Evolutionary conservation across 2,888 invertebrate species (phyloP).

Genomic region (Plusia festucae): DNA sequence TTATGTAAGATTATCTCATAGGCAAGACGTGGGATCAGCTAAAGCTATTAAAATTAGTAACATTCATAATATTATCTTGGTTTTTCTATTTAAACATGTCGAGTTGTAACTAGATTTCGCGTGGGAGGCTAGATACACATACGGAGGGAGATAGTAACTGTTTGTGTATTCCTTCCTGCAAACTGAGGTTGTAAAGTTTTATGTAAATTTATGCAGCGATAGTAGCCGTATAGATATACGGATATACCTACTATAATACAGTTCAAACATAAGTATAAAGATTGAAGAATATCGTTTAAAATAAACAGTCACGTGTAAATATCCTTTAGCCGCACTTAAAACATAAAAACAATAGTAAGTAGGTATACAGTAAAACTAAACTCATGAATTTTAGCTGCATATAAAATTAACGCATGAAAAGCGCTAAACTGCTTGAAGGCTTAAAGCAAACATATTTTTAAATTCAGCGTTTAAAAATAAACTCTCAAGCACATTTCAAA

Average conservation of each 20-base stretch:
- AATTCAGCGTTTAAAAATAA: slow-evolving; percentile 32
- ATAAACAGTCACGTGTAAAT: neutral
- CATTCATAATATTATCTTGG: neutral
- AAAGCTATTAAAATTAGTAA: slow-evolving; percentile 9
- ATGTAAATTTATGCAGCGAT: slow-evolving; percentile 2
- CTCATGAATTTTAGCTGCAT: neutral
- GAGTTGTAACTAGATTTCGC: neutral
- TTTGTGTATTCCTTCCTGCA: neutral
- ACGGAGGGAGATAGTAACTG: neutral
- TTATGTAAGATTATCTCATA: slow-evolving; percentile 21
- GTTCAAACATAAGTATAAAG: neutral
- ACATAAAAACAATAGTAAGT: neutral
- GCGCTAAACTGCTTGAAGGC: neutral
- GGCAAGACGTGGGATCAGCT: slow-evolving; percentile 18
- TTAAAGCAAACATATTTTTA: neutral
- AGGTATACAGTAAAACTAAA: neutral
- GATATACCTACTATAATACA: neutral
- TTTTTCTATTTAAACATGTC: neutral
- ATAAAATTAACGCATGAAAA: slow-evolving; percentile 20
- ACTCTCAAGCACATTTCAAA: slow-evolving; percentile 25
- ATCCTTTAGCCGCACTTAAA: neutral
- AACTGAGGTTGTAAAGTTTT: neutral
- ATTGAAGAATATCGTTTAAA: neutral
- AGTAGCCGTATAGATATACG: neutral
- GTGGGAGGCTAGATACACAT: neutral